Evolutionary conservation across 2,113 vertebrate genomes (phyloP), one percentile per base, ranked within the genome.

Genomic region (Macquaria australasica): DNA sequence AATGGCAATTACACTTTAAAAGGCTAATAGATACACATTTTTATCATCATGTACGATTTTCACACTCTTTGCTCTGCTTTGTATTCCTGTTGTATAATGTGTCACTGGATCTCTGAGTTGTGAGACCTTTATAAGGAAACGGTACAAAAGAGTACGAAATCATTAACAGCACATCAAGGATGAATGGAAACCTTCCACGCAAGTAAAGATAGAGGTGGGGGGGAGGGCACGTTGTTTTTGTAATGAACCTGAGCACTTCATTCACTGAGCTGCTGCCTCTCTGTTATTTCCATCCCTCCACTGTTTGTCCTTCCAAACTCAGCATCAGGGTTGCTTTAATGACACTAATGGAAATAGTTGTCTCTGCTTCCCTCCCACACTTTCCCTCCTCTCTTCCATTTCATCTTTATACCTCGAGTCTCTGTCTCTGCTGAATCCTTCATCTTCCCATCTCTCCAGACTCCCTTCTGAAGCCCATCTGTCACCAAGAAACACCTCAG

Each of bases 261-360:
- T 88, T 72, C 81, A 51, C 58, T 15, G 43, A 50, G 50, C 79
- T 37, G 68, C 80, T 62, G 48, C 75, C 64, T 83, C 64, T 83
- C 43, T 8, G 28, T 58, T 77, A 55, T 77, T 71, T 88, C 81
- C 60, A 60, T 78, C 69, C 31, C 63, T 77, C 55, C 80, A 53
- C 74, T 79, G 37, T 89, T 87, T 84, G 83, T 91, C 82, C 82
- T 89, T 90, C 84, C 73, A 67, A 75, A 77, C 73, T 82, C 56
- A 45, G 84, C 48, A 31, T 79, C 90, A 87, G 79, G 73, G 56
- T 78, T 76, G 85, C 78, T 89, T 93, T 91, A 93, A 90, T 89
- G 91, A 73, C 71, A 85, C 84, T 91, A 82, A 90, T 77, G 81
- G 89, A 93, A 92, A 87, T 5, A 51, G 62, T 76, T 76, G 77